A percentile compares a stretch with the other conserved stretches of the same genome.
Conservation (phyloP, 1,140 invertebrate species). For the Hirudo medicinalis region DNA sequence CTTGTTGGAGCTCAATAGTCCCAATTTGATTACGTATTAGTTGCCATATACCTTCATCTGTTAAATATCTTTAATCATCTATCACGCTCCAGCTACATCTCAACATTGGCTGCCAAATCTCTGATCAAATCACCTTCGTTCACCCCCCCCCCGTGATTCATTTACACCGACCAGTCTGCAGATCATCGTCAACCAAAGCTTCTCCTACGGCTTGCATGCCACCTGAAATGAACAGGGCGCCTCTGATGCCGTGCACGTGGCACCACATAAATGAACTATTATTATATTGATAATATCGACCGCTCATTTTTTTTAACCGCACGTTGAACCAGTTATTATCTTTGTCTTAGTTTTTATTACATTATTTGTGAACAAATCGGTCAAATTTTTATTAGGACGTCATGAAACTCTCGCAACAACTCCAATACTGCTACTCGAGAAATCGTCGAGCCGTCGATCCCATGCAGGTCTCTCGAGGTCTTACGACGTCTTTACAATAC, state of each 20-base stretch:
- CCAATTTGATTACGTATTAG: not conserved
- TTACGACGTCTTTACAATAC: not conserved
- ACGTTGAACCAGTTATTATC: too few species aligned
- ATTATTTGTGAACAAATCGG: slow-evolving; percentile 18
- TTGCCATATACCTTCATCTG: too few species aligned
- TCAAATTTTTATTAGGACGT: slow-evolving; percentile 50
- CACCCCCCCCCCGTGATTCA: too few species aligned
- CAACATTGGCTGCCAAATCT: too few species aligned
- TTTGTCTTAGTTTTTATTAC: slow-evolving; percentile 8
- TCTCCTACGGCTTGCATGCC: too few species aligned
- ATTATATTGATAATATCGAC: not conserved
- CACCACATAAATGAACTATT: too few species aligned
- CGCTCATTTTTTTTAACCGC: not conserved
- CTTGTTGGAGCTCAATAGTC: not conserved
- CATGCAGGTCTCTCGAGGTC: slow-evolving; percentile 43
- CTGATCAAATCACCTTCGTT: too few species aligned
- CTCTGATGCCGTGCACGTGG: not conserved
- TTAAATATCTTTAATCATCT: too few species aligned
- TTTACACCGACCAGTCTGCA: too few species aligned
- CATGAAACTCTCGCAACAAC: slow-evolving; percentile 78
- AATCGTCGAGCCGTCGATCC: slow-evolving; percentile 71
- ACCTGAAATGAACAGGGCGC: too few species aligned
- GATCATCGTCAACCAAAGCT: too few species aligned
- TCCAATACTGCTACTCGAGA: slow-evolving; percentile 77
- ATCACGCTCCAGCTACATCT: too few species aligned